These are phyloP conservation scores for Graptemys geographica DNA, from an alignment of 2,797 vertebrate genomes.

Conservation along the genomic window DNA sequence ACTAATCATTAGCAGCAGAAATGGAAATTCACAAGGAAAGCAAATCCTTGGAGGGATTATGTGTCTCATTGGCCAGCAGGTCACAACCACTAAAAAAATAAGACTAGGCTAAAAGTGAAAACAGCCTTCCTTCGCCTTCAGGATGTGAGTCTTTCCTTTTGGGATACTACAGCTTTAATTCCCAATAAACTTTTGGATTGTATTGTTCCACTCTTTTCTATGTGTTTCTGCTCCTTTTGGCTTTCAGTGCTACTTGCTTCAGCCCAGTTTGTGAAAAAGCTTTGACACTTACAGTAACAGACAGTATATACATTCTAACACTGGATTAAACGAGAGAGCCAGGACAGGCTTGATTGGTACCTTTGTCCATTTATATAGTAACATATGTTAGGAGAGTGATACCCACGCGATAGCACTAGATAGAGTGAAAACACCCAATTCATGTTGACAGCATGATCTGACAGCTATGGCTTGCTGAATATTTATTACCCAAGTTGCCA, in stretches of 20 bases:
- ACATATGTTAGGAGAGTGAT: neutral
- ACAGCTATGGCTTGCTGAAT: neutral
- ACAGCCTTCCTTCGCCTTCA: neutral
- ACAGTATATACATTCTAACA: neutral
- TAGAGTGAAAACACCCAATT: conserved; percentile 26
- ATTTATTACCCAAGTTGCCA: conserved; percentile 20
- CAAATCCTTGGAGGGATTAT: neutral
- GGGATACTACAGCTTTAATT: neutral
- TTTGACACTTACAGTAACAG: neutral
- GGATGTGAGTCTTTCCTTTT: neutral
- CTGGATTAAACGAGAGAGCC: fast-evolving
- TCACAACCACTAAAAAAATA: neutral
- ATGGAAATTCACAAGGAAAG: neutral
- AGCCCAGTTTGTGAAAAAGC: neutral
- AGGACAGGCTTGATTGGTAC: neutral
- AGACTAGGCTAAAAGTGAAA: neutral
- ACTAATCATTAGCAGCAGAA: neutral
- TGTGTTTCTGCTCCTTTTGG: neutral
- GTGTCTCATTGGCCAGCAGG: neutral
- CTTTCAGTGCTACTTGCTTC: neutral
- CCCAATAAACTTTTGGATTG: fast-evolving
- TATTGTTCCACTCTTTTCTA: neutral
- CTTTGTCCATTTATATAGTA: neutral
- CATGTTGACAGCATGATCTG: neutral
- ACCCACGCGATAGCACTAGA: neutral